These are phyloP conservation scores for Entomobrya proxima DNA, from an alignment of 2,888 invertebrate genomes.

Conservation along the genomic window DNA sequence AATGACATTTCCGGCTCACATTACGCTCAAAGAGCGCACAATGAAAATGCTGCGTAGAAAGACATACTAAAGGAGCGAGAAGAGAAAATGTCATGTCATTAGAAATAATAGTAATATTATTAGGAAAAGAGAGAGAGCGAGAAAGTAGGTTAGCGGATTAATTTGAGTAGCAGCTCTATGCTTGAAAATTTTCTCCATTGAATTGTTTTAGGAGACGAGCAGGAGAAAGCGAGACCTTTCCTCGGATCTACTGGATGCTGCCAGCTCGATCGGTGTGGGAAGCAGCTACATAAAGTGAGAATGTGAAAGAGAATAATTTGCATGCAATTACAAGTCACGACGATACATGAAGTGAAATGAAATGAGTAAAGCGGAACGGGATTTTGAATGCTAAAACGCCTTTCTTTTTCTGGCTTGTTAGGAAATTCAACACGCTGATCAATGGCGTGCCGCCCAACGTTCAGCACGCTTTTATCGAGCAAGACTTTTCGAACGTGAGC, in stretches of 20 bases:
- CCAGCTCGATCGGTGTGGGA: slow-evolving; percentile 69
- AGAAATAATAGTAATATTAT: no score
- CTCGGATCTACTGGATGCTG: slow-evolving; percentile 66
- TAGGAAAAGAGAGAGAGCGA: no score
- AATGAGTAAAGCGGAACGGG: no score
- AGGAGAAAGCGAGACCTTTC: slow-evolving; percentile 67
- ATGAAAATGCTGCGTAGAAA: slow-evolving; percentile 43
- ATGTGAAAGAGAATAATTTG: no score
- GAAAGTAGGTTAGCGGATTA: background rate
- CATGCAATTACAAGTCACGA: no score
- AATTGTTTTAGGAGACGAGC: background rate
- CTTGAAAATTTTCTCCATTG: background rate
- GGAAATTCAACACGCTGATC: slow-evolving; percentile 61
- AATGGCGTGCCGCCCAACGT: slow-evolving; percentile 70
- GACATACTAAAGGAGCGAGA: background rate
- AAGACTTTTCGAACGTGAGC: slow-evolving; percentile 73
- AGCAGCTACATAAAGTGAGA: slow-evolving; percentile 60
- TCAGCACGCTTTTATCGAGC: slow-evolving; percentile 70
- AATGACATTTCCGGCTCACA: slow-evolving; percentile 49
- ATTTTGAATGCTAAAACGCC: no score
- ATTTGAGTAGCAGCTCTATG: background rate
- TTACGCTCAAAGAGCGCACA: slow-evolving; percentile 1
- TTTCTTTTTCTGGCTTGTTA: no score
- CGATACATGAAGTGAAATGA: no score
- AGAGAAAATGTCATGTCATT: slow-evolving; percentile 43